Conservation (phyloP, 1,140 invertebrate genomes). For the Drosophila truncata region DNA sequence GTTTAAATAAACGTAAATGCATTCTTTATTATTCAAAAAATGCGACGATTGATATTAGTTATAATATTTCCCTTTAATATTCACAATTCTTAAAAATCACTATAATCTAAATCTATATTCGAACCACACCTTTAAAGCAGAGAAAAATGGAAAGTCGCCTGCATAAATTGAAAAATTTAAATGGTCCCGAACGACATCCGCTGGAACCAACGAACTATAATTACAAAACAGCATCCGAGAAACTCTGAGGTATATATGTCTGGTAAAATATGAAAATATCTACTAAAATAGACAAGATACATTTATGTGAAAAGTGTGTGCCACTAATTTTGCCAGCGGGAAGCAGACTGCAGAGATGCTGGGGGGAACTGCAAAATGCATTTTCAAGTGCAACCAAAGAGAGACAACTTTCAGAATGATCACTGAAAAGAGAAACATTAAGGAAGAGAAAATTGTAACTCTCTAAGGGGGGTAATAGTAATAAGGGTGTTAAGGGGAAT, state of each 20-base stretch:
- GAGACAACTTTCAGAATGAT: slow-evolving; percentile 19
- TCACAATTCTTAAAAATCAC: neutral
- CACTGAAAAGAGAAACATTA: slow-evolving; percentile 1
- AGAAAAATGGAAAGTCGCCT: slow-evolving; percentile 36
- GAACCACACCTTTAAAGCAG: slow-evolving; percentile 7
- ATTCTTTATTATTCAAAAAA: neutral
- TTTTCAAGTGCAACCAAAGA: slow-evolving; percentile 46
- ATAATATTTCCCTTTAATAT: neutral
- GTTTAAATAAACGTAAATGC: neutral
- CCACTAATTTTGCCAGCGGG: slow-evolving; percentile 41
- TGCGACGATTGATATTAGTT: neutral
- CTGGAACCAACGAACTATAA: slow-evolving; percentile 32
- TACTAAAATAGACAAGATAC: slow-evolving; percentile 32
- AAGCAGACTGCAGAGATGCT: neutral
- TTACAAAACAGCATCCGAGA: slow-evolving; percentile 28
- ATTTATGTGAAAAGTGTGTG: slow-evolving; percentile 29
- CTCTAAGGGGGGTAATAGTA: neutral
- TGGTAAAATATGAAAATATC: slow-evolving; percentile 39
- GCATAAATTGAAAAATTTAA: slow-evolving; percentile 40
- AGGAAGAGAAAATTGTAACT: slow-evolving; percentile 1
- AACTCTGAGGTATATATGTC: neutral
- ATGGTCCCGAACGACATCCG: slow-evolving; percentile 43
- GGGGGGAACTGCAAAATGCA: slow-evolving; percentile 14
- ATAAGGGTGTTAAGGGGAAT: neutral
- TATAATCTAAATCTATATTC: neutral